Base-by-base conservation (phyloP, 35 echinoderm and acorn worm species). In the Apostichopus parvimensis region DNA sequence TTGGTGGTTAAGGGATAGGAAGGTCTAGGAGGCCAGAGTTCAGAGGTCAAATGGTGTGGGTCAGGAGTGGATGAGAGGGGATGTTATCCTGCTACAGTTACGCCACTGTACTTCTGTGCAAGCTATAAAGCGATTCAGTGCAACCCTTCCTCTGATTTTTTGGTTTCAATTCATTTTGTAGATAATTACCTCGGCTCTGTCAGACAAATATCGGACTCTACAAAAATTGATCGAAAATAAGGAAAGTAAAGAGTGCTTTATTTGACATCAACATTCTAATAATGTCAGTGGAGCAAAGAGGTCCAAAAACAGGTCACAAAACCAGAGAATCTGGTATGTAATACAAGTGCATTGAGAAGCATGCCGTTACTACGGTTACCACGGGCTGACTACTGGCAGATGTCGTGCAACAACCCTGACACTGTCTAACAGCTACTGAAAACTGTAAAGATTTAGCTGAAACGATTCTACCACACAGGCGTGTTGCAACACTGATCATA, bases 201-300 rank as follows among this genome's bases (percentile, higher is more conserved):
- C 86, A 88, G 6, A 88, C 86, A 88, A 88, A 88, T 66, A 88
- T 62, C 64, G 86, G 86, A 52, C 86, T 54, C 86, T 88, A 88
- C 20, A 88, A 45, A 88, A 45, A 45, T 88, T 14, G 61, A 64
- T 53, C 56, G 3, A 87, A 22, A 87, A 66, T 0, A 80, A 80
- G 56, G 17, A 84, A 17, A 84, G 71, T 75, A 6, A 75, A 75
- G 12, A 75, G 12, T 75, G 71, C 71, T 68, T 14, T 5, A 18
- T 7, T 75, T 75, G 20, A 12, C 58, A 61, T 12, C 58, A 61
- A 12, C 7, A 9, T 61, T 8, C 12, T 61, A 61, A 45, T 45
- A 45, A 45, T 12, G 58, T 61, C 58, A 12, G 58, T 61, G 58
- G 58, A 61, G 34, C 34, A 61, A 61, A 9, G 58, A 12, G 7